phyloP scores from a whole-genome alignment of 2,888 invertebrate genomes.

The Amaurobius ferox region DNA sequence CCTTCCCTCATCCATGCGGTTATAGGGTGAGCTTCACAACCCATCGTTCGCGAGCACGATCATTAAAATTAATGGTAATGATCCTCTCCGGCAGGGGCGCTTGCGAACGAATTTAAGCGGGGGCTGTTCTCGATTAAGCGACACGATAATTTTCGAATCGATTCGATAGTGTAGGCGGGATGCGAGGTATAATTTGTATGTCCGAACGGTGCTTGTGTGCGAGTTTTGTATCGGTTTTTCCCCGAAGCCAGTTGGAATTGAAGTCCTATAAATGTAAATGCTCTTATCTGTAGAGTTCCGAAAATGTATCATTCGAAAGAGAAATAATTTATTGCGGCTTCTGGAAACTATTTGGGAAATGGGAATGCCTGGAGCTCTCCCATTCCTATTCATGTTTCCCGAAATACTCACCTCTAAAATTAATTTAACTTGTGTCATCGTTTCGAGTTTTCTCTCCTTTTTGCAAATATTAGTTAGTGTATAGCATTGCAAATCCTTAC shows the following conservation, averaged over 20 bases:
- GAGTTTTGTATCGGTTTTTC: neutral
- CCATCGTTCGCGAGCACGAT: neutral
- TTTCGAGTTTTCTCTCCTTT: too few relatives aligned
- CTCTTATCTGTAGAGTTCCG: neutral
- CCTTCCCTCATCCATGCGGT: neutral
- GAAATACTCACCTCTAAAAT: too few relatives aligned
- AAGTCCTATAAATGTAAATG: neutral
- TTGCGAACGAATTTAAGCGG: neutral
- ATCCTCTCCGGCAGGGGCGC: neutral
- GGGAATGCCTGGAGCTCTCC: too few relatives aligned
- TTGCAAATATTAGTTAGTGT: too few relatives aligned
- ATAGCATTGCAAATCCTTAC: too few relatives aligned
- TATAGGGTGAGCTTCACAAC: neutral
- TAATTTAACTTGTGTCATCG: too few relatives aligned
- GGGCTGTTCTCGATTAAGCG: neutral
- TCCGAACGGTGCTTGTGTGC: neutral
- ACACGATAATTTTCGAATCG: neutral
- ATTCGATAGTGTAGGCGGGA: neutral
- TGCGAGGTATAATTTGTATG: neutral
- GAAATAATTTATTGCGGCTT: too few relatives aligned
- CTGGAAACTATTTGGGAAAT: too few relatives aligned
- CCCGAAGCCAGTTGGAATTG: neutral
- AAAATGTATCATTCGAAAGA: neutral
- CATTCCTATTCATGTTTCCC: too few relatives aligned
- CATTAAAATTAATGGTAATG: conserved; percentile 38